Evolutionary conservation across 2,113 vertebrate species (phyloP).

Genomic region (Crotalus viridis): DNA sequence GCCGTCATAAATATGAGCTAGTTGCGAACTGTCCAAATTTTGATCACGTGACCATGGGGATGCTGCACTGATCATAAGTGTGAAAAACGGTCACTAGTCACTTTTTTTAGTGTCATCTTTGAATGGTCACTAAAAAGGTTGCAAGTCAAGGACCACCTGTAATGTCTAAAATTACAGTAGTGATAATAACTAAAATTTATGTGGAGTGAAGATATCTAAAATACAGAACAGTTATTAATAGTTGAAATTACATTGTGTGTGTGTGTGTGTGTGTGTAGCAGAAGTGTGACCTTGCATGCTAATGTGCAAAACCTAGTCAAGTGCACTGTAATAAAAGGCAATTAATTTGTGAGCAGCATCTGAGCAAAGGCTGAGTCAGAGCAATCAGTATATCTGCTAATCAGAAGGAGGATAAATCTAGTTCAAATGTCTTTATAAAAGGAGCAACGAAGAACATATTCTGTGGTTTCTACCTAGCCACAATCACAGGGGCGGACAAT

Average conservation of each 20-base stretch:
- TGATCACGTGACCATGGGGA: too few relatives aligned
- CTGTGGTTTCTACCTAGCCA: neutral
- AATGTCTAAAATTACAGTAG: neutral
- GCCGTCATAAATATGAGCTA: too few relatives aligned
- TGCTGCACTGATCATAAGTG: too few relatives aligned
- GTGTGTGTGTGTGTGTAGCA: neutral
- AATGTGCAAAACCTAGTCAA: neutral
- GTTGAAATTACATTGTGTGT: neutral
- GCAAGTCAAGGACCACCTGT: too few relatives aligned
- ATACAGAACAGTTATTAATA: neutral
- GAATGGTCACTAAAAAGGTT: too few relatives aligned
- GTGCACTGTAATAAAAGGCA: neutral
- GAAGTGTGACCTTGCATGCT: neutral
- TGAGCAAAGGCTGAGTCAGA: neutral
- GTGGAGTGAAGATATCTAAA: neutral
- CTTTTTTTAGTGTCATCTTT: too few relatives aligned
- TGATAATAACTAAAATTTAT: neutral
- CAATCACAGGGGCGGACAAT: neutral
- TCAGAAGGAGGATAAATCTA: neutral
- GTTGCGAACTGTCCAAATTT: too few relatives aligned
- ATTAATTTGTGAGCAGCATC: neutral
- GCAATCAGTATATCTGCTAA: neutral
- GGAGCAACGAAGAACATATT: neutral
- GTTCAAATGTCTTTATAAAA: neutral
- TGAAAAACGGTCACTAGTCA: too few relatives aligned